Percentiles rank a stretch among this genome's conserved stretches.
Evolutionary conservation across 1,140 invertebrate species (phyloP).

Genomic region (Rhyzopertha dominica): DNA sequence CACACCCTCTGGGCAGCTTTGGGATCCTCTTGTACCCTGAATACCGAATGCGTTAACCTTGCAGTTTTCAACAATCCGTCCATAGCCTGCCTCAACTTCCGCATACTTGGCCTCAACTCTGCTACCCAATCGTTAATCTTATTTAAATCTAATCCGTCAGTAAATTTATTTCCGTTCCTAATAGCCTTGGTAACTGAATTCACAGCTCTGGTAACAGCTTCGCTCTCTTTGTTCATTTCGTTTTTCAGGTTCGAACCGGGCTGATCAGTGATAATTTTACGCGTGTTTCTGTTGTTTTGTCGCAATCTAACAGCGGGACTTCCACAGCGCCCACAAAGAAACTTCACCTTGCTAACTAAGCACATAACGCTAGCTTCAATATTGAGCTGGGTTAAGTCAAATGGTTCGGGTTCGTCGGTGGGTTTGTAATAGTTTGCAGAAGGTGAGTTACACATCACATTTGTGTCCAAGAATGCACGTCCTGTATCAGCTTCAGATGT

Average conservation of each 20-base stretch:
- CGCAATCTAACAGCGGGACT: slow-evolving; percentile 64
- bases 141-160: slow-evolving; percentile 64
- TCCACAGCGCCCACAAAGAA: slow-evolving; percentile 66
- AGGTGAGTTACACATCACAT: slow-evolving; percentile 68
- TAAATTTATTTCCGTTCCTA: slow-evolving; percentile 60
- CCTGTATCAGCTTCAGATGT: slow-evolving; percentile 34
- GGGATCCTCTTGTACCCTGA: slow-evolving; percentile 73
- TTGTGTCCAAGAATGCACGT: slow-evolving; percentile 62
- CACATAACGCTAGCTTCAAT: slow-evolving; percentile 87
- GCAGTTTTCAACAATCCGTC: slow-evolving; percentile 78
- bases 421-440: slow-evolving; percentile 78
- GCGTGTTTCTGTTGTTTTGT: slow-evolving; percentile 38
- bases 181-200: slow-evolving; percentile 36
- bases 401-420: slow-evolving; percentile 79
- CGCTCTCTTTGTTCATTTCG: slow-evolving; percentile 33
- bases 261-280: slow-evolving; percentile 29
- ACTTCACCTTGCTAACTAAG: slow-evolving; percentile 73
- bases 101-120: slow-evolving; percentile 73
- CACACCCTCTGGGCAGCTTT: slow-evolving; percentile 51
- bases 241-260: slow-evolving; percentile 22
- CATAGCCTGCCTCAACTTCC: slow-evolving; percentile 74
- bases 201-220: slow-evolving; percentile 44
- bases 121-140: slow-evolving; percentile 67
- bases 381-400: slow-evolving; percentile 83
- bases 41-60: slow-evolving; percentile 79